These are phyloP conservation scores for Diarsia mendica DNA, from an alignment of 2,888 invertebrate species.

Conservation along the genomic window DNA sequence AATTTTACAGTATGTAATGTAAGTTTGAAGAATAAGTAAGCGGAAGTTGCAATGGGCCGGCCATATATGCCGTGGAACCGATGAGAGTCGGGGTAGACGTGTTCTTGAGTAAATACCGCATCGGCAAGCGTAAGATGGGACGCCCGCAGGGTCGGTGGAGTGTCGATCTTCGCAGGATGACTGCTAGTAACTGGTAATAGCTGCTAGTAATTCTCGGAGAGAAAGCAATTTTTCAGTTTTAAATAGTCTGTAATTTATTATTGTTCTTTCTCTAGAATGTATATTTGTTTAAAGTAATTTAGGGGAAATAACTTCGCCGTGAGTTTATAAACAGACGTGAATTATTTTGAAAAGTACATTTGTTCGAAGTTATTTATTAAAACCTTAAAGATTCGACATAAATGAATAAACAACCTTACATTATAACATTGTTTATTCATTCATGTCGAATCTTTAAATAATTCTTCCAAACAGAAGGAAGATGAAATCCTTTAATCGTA, in stretches of 20 bases:
- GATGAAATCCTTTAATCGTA: not conserved
- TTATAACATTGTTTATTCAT: not conserved
- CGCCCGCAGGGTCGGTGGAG: no score
- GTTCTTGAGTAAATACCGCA: no score
- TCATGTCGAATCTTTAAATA: not conserved
- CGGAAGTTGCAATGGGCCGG: no score
- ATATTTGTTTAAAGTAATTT: slow-evolving; percentile 13
- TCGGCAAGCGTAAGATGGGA: no score
- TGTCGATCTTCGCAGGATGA: no score
- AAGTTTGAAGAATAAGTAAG: no score
- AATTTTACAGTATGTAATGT: not conserved
- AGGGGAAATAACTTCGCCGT: slow-evolving; percentile 11
- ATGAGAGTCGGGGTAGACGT: no score
- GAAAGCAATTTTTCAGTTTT: not conserved
- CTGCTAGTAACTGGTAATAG: no score
- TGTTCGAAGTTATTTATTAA: slow-evolving; percentile 11
- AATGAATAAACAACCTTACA: not conserved
- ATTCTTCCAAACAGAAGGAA: slow-evolving; percentile 8
- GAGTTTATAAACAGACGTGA: slow-evolving; percentile 20
- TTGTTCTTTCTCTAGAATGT: not conserved
- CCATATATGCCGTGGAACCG: no score
- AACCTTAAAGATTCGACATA: not conserved
- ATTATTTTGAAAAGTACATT: slow-evolving; percentile 31
- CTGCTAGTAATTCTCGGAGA: no score
- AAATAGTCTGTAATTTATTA: slow-evolving; percentile 5